These are phyloP conservation scores for Drosophila neotestacea DNA, from an alignment of 2,888 invertebrate species.

Conservation along the genomic window DNA sequence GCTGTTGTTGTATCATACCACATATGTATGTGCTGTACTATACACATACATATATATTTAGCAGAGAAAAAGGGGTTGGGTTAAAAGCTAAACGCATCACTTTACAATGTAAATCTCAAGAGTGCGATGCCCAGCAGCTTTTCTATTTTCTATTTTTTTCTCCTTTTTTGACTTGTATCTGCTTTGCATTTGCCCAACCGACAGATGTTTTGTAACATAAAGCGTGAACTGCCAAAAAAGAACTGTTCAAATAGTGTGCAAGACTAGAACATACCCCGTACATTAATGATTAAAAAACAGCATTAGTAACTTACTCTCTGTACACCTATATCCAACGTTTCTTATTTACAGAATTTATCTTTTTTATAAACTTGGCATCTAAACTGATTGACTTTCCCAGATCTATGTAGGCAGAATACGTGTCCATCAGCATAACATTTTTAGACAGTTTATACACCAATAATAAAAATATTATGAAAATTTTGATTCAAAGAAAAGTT, in stretches of 20 bases:
- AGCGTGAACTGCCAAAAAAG: slow-evolving; percentile 49
- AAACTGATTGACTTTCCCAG: no score
- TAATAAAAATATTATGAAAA: no score
- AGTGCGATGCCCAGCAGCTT: slow-evolving; percentile 67
- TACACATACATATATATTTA: slow-evolving; percentile 2
- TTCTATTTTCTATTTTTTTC: slow-evolving; percentile 21
- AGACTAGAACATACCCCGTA: not conserved
- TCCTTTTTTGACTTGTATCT: slow-evolving; percentile 39
- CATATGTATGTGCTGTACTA: slow-evolving; percentile 5
- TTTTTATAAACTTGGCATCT: no score
- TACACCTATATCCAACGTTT: not conserved
- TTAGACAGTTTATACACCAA: no score
- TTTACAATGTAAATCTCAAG: slow-evolving; percentile 82
- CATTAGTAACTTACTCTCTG: not conserved
- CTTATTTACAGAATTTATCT: not conserved
- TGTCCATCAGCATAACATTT: no score
- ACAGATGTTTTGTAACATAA: slow-evolving; percentile 54
- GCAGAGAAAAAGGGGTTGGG: slow-evolving; percentile 10
- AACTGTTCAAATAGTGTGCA: not conserved
- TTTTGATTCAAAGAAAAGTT: no score
- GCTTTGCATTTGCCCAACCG: slow-evolving; percentile 64
- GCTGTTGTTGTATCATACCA: slow-evolving; percentile 20
- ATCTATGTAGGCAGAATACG: no score
- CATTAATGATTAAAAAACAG: not conserved
- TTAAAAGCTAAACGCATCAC: slow-evolving; percentile 55